Percentiles rank a stretch among this genome's conserved stretches.
These are phyloP conservation scores for Atta texana DNA, from an alignment of 1,140 invertebrate genomes.

Conservation along the genomic window DNA sequence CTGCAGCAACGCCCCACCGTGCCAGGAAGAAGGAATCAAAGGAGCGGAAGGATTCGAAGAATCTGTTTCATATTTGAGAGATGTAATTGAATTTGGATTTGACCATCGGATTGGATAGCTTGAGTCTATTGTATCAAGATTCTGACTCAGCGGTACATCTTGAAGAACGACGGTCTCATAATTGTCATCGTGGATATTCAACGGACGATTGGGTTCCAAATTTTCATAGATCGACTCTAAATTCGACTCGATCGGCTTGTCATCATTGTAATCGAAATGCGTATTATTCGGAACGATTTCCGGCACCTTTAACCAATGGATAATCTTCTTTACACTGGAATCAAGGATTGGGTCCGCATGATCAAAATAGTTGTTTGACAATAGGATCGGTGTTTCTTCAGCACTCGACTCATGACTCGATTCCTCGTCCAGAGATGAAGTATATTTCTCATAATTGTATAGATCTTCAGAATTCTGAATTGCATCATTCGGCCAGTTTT, in stretches of 20 bases:
- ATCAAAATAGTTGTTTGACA: conserved; percentile 11
- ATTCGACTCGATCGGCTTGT: conserved; percentile 56
- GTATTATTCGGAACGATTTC: conserved; percentile 68
- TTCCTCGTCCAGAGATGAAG: conserved; percentile 64
- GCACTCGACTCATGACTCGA: conserved; percentile 23
- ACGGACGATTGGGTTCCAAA: conserved; percentile 75
- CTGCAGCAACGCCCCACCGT: neutral
- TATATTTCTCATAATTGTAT: conserved; percentile 82
- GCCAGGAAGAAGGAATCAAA: neutral
- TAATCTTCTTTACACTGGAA: conserved; percentile 72
- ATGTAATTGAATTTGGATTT: neutral
- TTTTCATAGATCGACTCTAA: conserved; percentile 71
- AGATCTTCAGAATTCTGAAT: conserved; percentile 77
- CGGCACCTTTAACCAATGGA: conserved; percentile 81
- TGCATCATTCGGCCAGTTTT: conserved; percentile 81
- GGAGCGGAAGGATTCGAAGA: neutral
- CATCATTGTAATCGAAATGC: conserved; percentile 37
- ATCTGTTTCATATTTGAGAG: neutral
- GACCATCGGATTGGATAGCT: neutral
- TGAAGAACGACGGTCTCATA: neutral
- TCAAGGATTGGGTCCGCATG: conserved; percentile 58
- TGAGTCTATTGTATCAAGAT: neutral
- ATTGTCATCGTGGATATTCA: conserved; percentile 23
- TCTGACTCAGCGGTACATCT: neutral
- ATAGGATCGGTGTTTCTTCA: conserved; percentile 2